Evolutionary conservation across 2,797 vertebrate species (phyloP), one percentile per base, ranked within the genome.

Genomic region (Gallinago nigripennis): DNA sequence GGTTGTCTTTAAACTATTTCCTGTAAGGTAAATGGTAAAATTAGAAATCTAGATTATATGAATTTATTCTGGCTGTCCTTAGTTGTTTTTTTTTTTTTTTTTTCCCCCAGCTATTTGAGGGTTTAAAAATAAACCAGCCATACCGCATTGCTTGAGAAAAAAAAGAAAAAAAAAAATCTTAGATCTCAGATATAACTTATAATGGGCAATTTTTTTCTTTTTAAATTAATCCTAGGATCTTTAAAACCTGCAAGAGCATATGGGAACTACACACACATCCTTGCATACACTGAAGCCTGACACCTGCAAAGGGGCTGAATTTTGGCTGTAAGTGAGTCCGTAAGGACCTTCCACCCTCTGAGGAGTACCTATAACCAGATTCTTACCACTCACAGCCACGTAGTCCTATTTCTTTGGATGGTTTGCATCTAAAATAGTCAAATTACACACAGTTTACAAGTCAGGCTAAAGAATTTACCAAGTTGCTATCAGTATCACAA

Each of bases 71-170:
- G 50, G 24, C 48, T 86, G 51, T 78, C 68, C 48, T 82, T 84
- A 46, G 2, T 21, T 37, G 37, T 37, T 37, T 37, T 37, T 37
- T 45, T 45, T 45, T 45, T 39, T 45, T 45, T 45, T 45, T 39
- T 86, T 73, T 39, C 12, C 4, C 31, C 46, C 66, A 85, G 78
- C 17, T 85, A 92, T 80, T 72, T 39, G 73, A 82, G 19, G 4
- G 27, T 92, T 87, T 87, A 87, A 95, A 95, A 95, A 91, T 85
- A 94, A 89, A 82, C 33, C 48, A 86, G 41, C 54, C 78, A 80
- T 70, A 65, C 37, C 4, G 18, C 10, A 28, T 54, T 41, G 20
- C 76, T 85, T 65, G 31, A 85, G 54, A 70, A 41, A 41, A 33
- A 75, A 41, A 41, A n/a, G n/a, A n/a, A 75, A 41, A 41, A 41